phyloP scores from a whole-genome alignment of 2,888 invertebrate genomes.

The Loripinus fragilis region DNA sequence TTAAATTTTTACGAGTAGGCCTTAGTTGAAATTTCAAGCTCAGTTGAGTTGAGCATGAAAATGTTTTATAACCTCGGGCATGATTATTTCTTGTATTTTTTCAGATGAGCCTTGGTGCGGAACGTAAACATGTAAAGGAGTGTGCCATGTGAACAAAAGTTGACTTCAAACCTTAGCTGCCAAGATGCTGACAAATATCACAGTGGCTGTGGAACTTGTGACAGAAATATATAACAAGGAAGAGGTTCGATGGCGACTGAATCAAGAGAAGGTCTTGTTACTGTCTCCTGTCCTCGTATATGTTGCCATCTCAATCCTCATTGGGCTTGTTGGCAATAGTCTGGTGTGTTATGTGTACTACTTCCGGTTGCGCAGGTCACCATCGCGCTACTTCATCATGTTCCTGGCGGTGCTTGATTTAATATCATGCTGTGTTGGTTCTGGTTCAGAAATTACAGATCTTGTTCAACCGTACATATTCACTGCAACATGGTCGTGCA shows the following conservation, averaged over 20 bases:
- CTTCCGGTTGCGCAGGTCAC: slow-evolving; percentile 69
- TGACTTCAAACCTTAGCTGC: not conserved
- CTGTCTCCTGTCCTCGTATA: slow-evolving; percentile 67
- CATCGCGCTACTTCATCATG: slow-evolving; percentile 73
- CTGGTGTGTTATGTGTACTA: slow-evolving; percentile 74
- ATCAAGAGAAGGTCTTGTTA: slow-evolving; percentile 61
- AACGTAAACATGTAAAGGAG: too few relatives aligned
- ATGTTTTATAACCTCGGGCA: too few relatives aligned
- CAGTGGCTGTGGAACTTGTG: not conserved
- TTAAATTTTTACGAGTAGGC: too few relatives aligned
- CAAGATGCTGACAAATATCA: not conserved
- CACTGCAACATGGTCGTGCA: slow-evolving; percentile 66
- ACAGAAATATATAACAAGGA: not conserved
- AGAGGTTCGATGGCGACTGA: slow-evolving; percentile 39
- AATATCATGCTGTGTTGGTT: slow-evolving; percentile 68
- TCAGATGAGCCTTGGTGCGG: too few relatives aligned
- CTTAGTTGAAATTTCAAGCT: too few relatives aligned
- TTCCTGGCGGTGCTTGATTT: slow-evolving; percentile 73
- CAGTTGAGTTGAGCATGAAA: too few relatives aligned
- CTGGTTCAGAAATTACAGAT: slow-evolving; percentile 70
- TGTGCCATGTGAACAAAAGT: too few relatives aligned
- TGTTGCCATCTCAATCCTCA: slow-evolving; percentile 61
- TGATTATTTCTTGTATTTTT: too few relatives aligned
- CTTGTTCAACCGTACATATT: slow-evolving; percentile 69
- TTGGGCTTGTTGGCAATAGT: slow-evolving; percentile 68